Evolutionary conservation across 2,888 invertebrate genomes (phyloP).

Genomic region (Idaea biselata): DNA sequence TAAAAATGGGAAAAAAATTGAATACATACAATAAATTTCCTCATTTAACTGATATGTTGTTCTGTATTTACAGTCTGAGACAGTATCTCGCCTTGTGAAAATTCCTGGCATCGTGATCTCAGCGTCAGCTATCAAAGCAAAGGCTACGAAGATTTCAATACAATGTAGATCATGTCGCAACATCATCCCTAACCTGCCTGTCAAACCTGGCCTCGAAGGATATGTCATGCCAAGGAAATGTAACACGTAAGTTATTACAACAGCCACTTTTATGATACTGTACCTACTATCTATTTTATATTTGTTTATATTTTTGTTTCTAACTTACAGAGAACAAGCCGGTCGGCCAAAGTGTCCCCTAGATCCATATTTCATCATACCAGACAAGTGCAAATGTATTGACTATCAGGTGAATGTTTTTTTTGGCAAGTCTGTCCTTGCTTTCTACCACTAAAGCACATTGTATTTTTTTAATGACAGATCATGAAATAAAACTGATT

Average conservation of each 20-base stretch:
- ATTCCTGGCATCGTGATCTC: slow-evolving; percentile 97
- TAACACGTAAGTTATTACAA: slow-evolving; percentile 84
- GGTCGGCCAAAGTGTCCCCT: slow-evolving; percentile 96
- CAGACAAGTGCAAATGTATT: slow-evolving; percentile 98
- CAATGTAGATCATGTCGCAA: slow-evolving; percentile 97
- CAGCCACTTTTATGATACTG: neutral
- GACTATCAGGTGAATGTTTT: slow-evolving; percentile 89
- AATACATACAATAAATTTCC: no score
- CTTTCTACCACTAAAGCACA: no score
- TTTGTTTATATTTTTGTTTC: slow-evolving; percentile 14
- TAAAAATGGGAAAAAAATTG: no score
- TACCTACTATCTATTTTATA: neutral
- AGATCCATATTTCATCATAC: slow-evolving; percentile 98
- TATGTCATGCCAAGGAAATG: slow-evolving; percentile 97
- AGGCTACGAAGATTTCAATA: slow-evolving; percentile 96
- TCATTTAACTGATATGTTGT: neutral
- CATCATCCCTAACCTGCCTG: slow-evolving; percentile 91
- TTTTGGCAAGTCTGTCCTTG: neutral
- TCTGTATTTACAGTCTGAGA: slow-evolving; percentile 86
- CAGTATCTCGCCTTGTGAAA: slow-evolving; percentile 95
- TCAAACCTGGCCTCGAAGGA: slow-evolving; percentile 97
- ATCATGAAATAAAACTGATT: no score
- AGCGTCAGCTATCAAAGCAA: slow-evolving; percentile 95
- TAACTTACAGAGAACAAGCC: slow-evolving; percentile 89
- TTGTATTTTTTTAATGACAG: no score